Percentiles rank a stretch among this genome's conserved stretches.
Evolutionary conservation across 2,888 invertebrate species (phyloP).

Genomic region (Sinotaia quadrata): DNA sequence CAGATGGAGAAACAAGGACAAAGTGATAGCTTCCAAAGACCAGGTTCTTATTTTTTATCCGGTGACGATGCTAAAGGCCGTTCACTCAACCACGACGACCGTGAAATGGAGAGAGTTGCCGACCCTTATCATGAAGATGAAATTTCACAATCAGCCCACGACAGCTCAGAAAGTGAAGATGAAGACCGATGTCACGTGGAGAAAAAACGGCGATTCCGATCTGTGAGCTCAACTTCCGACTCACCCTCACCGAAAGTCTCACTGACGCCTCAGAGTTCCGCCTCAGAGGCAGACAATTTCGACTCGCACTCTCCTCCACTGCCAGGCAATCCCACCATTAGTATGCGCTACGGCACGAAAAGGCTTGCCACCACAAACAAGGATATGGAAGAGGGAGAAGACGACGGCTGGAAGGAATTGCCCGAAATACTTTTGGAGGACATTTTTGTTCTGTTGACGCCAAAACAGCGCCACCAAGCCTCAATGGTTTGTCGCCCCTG

Average conservation of each 20-base stretch:
- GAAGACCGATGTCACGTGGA: constrained; percentile 10
- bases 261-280: constrained; percentile 9
- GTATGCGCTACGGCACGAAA: too few species aligned
- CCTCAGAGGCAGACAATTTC: constrained; percentile 1
- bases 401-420: constrained; percentile 76
- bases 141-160: background rate
- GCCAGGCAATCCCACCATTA: background rate
- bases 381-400: constrained; percentile 32
- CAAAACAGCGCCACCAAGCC: constrained; percentile 81
- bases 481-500: constrained; percentile 76
- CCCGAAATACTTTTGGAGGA: constrained; percentile 83
- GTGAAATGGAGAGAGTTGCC: background rate
- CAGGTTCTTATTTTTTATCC: background rate
- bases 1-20: background rate
- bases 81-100: background rate
- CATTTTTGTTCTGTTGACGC: constrained; percentile 80
- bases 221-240: constrained; percentile 17
- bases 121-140: background rate
- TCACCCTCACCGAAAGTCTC: constrained; percentile 5
- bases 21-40: background rate
- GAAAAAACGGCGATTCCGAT: constrained; percentile 16
- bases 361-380: background rate
- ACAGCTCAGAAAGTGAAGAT: constrained; percentile 6
- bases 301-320: background rate
- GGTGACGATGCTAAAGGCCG: background rate